These are phyloP conservation scores for Erebia palarica DNA, from an alignment of 2,888 invertebrate species.

Conservation along the genomic window DNA sequence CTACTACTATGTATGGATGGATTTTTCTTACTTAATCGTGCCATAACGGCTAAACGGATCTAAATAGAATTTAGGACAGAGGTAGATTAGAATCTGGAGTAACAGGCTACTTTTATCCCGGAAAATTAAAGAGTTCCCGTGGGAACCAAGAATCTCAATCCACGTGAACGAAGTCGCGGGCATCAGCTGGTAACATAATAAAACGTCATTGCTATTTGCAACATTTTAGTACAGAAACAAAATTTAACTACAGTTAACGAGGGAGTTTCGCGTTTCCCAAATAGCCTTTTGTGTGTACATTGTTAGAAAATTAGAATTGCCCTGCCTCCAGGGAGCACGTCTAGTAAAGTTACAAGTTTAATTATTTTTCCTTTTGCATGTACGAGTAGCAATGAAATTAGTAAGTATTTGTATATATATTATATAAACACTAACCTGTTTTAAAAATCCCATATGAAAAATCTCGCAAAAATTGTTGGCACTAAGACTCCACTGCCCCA, in stretches of 20 bases:
- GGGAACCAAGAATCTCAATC: neutral
- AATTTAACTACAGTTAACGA: neutral
- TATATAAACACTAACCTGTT: no score
- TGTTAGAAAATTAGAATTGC: slow-evolving; percentile 2
- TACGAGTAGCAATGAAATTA: neutral
- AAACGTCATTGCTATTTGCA: neutral
- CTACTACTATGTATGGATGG: no score
- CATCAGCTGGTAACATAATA: no score
- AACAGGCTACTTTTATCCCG: no score
- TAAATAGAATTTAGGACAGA: no score
- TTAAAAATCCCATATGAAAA: no score
- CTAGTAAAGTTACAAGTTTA: neutral
- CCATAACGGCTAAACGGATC: no score
- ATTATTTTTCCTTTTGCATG: neutral
- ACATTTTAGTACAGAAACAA: neutral
- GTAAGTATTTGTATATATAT: neutral
- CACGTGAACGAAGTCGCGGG: neutral
- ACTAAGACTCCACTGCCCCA: no score
- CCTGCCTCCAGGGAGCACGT: neutral
- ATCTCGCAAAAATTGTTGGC: no score
- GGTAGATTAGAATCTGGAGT: no score
- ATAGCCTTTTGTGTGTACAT: neutral
- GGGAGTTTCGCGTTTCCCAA: slow-evolving; percentile 3
- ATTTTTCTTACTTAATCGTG: no score
- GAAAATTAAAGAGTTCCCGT: no score